Base-by-base conservation (phyloP, 2,888 invertebrate genomes). In the Ophion obscuratus region DNA sequence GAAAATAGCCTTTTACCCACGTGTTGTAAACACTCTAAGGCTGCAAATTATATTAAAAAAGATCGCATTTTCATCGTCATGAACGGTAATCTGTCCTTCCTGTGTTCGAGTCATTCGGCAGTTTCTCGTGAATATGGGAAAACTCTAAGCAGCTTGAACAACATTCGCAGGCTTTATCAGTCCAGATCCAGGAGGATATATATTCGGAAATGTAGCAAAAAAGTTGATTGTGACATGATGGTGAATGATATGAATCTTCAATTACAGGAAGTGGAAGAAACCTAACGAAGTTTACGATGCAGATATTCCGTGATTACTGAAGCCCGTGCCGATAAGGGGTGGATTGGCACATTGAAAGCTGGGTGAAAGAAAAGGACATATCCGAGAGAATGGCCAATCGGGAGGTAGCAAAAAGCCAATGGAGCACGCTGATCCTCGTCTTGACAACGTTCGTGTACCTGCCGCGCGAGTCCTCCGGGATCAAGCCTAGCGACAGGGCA, bases 401-500 rank as follows among this genome's bases (percentile, higher is more conserved):
- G 64, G 20, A 47, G 17, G 78, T 4, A 57, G 67, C 36, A 73
- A 79, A 81, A 79, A 61, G 9, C 14, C 53, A 40, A 27, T 71
- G 66, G 27, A 62, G 24, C 40, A 57, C 74, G 53, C 36, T 89
- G 64, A 73, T 84, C 73, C 76, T 90, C 84, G 88, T 87, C 85
- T 87, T 90, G 77, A 62, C 90, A 87, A 87, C 87, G 62, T 62
- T 91, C 84, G 88, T 89, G 84, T 90, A 88, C 84, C 83, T 89
- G 9, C 68, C 62, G 74, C 75, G 75, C 83, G 87, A 83, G 57
- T 81, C 87, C 76, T 77, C 74, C 75, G 90, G 88, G 83, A 85
- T 89, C 90, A 89, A 91, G 89, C 90, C 89, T 88, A 89, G 85
- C 77, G 87, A 85, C 61, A 80, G 82, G 84, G 79, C 88, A 64